Conservation (phyloP, 1,140 invertebrate genomes). For the Batillaria attramentaria region DNA sequence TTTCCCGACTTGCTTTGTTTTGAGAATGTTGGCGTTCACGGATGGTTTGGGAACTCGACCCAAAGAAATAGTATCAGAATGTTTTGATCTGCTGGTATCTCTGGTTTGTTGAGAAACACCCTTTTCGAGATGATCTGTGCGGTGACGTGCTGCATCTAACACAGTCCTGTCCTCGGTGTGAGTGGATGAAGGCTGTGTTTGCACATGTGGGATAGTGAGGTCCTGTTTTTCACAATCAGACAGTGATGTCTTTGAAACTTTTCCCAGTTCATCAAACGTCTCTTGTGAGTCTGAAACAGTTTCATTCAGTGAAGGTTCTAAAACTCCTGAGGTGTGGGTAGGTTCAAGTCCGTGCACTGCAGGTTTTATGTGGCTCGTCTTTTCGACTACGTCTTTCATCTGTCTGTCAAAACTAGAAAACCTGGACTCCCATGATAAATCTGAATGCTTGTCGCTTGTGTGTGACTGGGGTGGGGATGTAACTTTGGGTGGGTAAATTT, state of each 20-base stretch:
- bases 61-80: too few relatives aligned
- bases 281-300: neutral
- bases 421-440: neutral
- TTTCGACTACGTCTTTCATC: neutral
- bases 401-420: neutral
- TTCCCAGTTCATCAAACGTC: neutral
- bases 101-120: neutral
- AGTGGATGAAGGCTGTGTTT: too few relatives aligned
- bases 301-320: neutral
- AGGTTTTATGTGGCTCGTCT: too few relatives aligned
- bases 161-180: neutral
- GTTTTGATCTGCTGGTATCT: neutral
- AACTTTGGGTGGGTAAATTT: neutral
- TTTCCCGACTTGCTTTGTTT: neutral
- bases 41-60: too few relatives aligned
- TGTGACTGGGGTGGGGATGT: neutral
- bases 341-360: too few relatives aligned
- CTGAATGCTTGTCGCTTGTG: neutral
- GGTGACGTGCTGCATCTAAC: neutral
- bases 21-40: conserved; percentile 4
- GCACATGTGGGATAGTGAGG: too few relatives aligned
- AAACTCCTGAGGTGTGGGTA: neutral
- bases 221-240: neutral
- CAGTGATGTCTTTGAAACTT: neutral
- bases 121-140: neutral